These are phyloP conservation scores for Rostratula benghalensis DNA, from an alignment of 2,113 vertebrate species.

Conservation along the genomic window DNA sequence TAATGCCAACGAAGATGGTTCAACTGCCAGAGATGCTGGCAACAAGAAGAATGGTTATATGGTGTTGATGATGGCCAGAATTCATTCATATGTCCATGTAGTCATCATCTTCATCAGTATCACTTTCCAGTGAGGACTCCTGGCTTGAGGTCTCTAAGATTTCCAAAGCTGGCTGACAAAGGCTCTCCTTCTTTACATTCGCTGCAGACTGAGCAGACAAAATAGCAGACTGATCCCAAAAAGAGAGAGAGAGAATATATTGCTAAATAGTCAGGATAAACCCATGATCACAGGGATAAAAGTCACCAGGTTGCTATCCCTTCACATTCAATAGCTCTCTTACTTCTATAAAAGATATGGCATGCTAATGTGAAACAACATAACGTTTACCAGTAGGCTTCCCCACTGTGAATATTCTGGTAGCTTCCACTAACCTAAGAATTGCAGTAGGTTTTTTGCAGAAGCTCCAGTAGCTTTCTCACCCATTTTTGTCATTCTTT, in stretches of 20 bases:
- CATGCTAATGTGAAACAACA: neutral
- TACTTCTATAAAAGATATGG: neutral
- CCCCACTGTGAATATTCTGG: neutral
- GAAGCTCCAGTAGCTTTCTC: neutral
- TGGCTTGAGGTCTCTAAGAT: slow-evolving; percentile 97
- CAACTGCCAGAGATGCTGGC: slow-evolving; percentile 28
- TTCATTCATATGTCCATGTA: slow-evolving; percentile 93
- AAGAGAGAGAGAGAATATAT: slow-evolving; percentile 54
- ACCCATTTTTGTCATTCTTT: neutral
- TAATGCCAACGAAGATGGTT: slow-evolving; percentile 54
- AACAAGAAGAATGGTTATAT: slow-evolving; percentile 35
- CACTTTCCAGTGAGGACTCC: slow-evolving; percentile 96
- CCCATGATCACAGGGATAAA: slow-evolving; percentile 44
- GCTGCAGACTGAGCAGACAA: slow-evolving; percentile 96
- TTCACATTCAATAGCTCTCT: slow-evolving; percentile 9
- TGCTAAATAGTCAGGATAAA: slow-evolving; percentile 58
- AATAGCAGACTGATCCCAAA: slow-evolving; percentile 89
- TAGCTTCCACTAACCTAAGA: neutral
- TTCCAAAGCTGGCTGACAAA: slow-evolving; percentile 94
- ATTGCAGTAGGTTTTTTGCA: too few relatives aligned
- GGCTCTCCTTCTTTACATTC: slow-evolving; percentile 94
- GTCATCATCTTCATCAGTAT: slow-evolving; percentile 94
- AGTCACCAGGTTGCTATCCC: slow-evolving; percentile 35
- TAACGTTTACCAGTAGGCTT: slow-evolving; percentile 17
- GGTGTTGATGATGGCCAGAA: slow-evolving; percentile 47